Conservation (phyloP, 2,113 vertebrate species). For the Leucosticte australis region DNA sequence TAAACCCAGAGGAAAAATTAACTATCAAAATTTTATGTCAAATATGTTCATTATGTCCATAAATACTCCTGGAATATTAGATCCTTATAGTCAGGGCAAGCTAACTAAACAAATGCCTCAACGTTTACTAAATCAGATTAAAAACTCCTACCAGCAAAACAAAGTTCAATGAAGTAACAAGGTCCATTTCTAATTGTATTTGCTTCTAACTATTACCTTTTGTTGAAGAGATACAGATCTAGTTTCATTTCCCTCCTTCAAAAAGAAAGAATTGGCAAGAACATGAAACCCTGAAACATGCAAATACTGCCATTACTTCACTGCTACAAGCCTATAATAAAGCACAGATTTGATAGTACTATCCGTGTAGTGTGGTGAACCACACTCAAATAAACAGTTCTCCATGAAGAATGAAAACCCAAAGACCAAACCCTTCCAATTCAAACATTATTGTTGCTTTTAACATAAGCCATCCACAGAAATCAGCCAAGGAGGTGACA, state of each 20-base stretch:
- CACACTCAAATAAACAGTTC: constrained; percentile 77
- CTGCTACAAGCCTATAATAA: constrained; percentile 66
- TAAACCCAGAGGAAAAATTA: neutral
- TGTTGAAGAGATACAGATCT: neutral
- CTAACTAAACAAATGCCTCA: neutral
- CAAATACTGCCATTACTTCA: constrained; percentile 30
- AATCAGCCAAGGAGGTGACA: constrained; percentile 69
- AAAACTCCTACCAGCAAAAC: neutral
- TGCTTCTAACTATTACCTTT: constrained; percentile 24
- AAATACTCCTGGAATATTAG: neutral
- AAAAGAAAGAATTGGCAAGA: constrained; percentile 45
- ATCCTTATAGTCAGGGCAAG: neutral
- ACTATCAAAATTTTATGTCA: neutral
- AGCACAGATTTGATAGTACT: constrained; percentile 73
- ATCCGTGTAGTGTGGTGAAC: constrained; percentile 70
- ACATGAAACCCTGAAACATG: constrained; percentile 28
- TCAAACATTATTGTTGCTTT: constrained; percentile 76
- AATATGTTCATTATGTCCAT: neutral
- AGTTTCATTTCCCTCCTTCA: constrained; percentile 51
- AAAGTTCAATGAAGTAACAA: neutral
- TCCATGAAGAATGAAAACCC: constrained; percentile 68
- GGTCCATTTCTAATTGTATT: constrained; percentile 14
- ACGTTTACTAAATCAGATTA: neutral
- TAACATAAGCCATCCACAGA: constrained; percentile 70
- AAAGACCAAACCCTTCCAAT: constrained; percentile 64